phyloP scores from a whole-genome alignment of 2,888 invertebrate species.

The Morpho deidamia region DNA sequence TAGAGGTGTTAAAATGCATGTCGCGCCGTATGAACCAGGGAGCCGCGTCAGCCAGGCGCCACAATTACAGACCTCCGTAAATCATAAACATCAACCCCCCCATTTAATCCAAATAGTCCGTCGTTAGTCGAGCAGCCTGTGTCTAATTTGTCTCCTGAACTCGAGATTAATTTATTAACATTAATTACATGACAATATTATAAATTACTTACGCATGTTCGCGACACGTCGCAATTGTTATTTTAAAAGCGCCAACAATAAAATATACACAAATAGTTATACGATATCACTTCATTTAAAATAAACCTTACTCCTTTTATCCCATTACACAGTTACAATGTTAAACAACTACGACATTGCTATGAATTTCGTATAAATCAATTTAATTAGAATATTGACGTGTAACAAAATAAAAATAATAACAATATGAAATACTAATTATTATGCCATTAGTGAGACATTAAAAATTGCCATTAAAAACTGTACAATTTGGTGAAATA shows the following conservation, averaged over 20 bases:
- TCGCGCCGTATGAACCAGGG: constrained; percentile 17
- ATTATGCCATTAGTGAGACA: too few relatives aligned
- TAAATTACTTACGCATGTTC: constrained; percentile 18
- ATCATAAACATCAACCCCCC: constrained; percentile 77
- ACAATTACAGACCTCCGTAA: constrained; percentile 73
- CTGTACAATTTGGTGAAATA: too few relatives aligned
- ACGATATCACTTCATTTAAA: too few relatives aligned
- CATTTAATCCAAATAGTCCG: constrained; percentile 78
- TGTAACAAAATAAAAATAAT: too few relatives aligned
- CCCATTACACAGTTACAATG: too few relatives aligned
- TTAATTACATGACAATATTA: constrained; percentile 70
- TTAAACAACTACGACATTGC: too few relatives aligned
- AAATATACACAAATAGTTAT: too few relatives aligned
- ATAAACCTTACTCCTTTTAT: too few relatives aligned
- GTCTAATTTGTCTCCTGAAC: constrained; percentile 77
- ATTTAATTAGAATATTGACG: too few relatives aligned
- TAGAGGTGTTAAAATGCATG: constrained; percentile 16
- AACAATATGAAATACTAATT: too few relatives aligned
- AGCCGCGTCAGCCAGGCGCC: constrained; percentile 65
- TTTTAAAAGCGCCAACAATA: not conserved
- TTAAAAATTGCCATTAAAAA: too few relatives aligned
- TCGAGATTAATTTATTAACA: constrained; percentile 77
- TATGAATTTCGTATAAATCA: too few relatives aligned
- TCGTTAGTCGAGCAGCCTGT: constrained; percentile 76
- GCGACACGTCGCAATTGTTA: constrained; percentile 3